phyloP scores from a whole-genome alignment of 2,888 invertebrate species.

The Steinernema hermaphroditum region DNA sequence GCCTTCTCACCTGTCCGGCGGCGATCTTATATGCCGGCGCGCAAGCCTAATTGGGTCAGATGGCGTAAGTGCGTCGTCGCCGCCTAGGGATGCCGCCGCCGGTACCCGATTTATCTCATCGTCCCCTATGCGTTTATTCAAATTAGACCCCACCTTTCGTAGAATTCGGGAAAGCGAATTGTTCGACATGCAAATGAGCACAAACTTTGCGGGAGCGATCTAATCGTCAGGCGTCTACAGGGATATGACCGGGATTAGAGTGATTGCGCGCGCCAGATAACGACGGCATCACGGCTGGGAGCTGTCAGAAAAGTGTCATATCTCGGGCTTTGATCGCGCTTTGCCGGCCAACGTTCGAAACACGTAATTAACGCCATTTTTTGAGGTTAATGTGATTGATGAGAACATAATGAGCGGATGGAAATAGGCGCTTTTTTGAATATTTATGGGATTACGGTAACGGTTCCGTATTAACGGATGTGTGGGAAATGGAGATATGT shows the following conservation, averaged over 20 bases:
- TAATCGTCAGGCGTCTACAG: background rate
- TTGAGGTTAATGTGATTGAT: background rate
- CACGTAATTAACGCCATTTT: conserved; percentile 1
- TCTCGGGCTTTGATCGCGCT: conserved; percentile 13
- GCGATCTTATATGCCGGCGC: background rate
- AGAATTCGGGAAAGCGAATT: background rate
- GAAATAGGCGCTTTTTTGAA: no score
- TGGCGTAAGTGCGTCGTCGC: conserved; percentile 18
- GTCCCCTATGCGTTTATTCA: background rate
- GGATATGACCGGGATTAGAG: conserved; percentile 27
- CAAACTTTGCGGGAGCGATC: conserved; percentile 10
- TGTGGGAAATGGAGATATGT: no score
- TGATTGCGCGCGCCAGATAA: background rate
- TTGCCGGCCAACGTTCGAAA: background rate
- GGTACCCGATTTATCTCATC: background rate
- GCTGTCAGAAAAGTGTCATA: background rate
- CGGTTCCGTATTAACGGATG: no score
- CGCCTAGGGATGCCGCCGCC: conserved; percentile 13
- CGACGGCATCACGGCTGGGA: background rate
- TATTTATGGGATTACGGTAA: no score
- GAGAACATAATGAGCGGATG: background rate
- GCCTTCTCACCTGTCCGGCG: background rate
- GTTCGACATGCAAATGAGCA: conserved; percentile 15
- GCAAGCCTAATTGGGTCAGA: conserved; percentile 22
- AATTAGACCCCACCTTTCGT: conserved; percentile 26